phyloP scores from a whole-genome alignment of 1,140 invertebrate genomes.

The Diorhabda sublineata region DNA sequence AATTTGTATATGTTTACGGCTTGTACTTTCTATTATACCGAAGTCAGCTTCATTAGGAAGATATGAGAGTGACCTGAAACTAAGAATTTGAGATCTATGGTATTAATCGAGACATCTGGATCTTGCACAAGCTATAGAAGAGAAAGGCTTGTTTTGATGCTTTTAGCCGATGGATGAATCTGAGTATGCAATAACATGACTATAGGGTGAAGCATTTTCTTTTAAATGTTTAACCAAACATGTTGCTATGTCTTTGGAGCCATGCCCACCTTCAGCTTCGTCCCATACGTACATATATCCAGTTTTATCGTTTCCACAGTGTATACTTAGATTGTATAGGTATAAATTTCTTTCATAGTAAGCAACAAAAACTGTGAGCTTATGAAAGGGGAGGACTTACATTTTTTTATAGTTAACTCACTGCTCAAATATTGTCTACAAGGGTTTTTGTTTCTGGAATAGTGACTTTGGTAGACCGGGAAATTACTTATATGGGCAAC shows the following conservation, averaged over 20 bases:
- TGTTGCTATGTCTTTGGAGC: slow-evolving; percentile 23
- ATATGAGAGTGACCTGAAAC: slow-evolving; percentile 13
- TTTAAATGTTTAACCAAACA: slow-evolving; percentile 17
- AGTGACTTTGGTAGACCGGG: slow-evolving; percentile 26
- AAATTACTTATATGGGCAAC: slow-evolving; percentile 24
- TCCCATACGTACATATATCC: slow-evolving; percentile 21
- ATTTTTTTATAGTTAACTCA: slow-evolving; percentile 31
- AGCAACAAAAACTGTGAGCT: slow-evolving; percentile 10
- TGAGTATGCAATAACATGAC: slow-evolving; percentile 18
- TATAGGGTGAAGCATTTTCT: not conserved
- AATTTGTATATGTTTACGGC: not conserved
- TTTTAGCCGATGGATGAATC: slow-evolving; percentile 11
- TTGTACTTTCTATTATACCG: slow-evolving; percentile 10
- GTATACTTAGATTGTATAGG: slow-evolving; percentile 9
- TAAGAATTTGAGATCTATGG: slow-evolving; percentile 12
- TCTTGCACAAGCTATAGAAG: slow-evolving; percentile 9
- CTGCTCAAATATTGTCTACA: slow-evolving; percentile 21
- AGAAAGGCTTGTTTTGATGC: no score
- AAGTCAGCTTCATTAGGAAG: slow-evolving; percentile 20
- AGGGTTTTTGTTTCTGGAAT: slow-evolving; percentile 15
- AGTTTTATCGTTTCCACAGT: slow-evolving; percentile 14
- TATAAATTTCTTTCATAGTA: slow-evolving; percentile 26
- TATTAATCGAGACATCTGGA: not conserved
- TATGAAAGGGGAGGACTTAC: slow-evolving; percentile 27
- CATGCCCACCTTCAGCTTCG: slow-evolving; percentile 9